Evolutionary conservation across 2,888 invertebrate genomes (phyloP).

Genomic region (Trichopoda pennipes): DNA sequence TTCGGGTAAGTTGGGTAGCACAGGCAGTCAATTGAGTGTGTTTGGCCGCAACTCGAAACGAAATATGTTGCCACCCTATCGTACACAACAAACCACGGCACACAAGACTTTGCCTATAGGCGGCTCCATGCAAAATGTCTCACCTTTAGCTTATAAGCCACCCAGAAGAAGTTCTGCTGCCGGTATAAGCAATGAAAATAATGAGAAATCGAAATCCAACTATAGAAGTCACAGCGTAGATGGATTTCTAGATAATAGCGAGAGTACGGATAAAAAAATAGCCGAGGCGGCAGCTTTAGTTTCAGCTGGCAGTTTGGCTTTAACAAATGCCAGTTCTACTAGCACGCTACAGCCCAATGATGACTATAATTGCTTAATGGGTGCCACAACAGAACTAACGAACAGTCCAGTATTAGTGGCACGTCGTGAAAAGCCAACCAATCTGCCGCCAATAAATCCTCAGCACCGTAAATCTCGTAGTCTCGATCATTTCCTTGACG

Average conservation of each 20-base stretch:
- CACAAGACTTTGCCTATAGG: constrained; percentile 70
- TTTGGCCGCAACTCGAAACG: constrained; percentile 76
- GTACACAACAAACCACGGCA: constrained; percentile 75
- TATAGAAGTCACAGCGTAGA: constrained; percentile 84
- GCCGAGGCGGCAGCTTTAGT: constrained; percentile 77
- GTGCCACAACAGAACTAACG: constrained; percentile 62
- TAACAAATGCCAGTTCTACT: constrained; percentile 77
- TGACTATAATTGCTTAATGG: constrained; percentile 61
- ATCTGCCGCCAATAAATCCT: constrained; percentile 73
- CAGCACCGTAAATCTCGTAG: constrained; percentile 84
- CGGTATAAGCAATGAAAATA: constrained; percentile 77
- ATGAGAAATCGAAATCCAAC: constrained; percentile 79
- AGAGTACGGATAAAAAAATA: constrained; percentile 74
- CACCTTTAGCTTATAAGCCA: constrained; percentile 74
- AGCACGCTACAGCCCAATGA: constrained; percentile 74
- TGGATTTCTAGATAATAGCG: constrained; percentile 82
- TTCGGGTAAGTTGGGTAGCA: constrained; percentile 73
- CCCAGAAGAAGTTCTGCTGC: constrained; percentile 78
- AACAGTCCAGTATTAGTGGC: constrained; percentile 71
- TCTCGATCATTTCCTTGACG: constrained; percentile 84
- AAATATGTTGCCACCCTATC: constrained; percentile 77
- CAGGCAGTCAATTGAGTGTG: constrained; percentile 73
- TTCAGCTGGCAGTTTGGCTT: constrained; percentile 76
- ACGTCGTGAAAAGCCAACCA: constrained; percentile 75
- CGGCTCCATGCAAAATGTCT: constrained; percentile 76